Conservation (phyloP, 2,113 vertebrate genomes). For the Kryptolebias marmoratus region DNA sequence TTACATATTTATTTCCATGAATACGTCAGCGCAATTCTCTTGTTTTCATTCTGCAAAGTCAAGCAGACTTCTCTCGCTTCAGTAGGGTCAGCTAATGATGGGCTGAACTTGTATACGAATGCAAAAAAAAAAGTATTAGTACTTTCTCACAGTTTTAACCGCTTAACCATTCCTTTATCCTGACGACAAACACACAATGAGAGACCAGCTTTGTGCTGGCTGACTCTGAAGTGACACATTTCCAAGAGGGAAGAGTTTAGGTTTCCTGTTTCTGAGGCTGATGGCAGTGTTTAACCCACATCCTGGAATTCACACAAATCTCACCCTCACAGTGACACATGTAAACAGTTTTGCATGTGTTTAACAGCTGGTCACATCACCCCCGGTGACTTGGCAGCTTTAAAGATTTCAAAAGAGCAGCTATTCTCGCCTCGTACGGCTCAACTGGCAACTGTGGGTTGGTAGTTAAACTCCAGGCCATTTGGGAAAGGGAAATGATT, state of each 20-base stretch:
- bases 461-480: slow-evolving; percentile 59
- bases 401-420: slow-evolving; percentile 68
- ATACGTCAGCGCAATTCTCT: slow-evolving; percentile 44
- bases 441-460: slow-evolving; percentile 34
- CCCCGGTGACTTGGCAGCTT: slow-evolving; percentile 59
- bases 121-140: slow-evolving; percentile 37
- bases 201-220: slow-evolving; percentile 40
- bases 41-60: slow-evolving; percentile 47
- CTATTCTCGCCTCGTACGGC: slow-evolving; percentile 15
- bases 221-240: slow-evolving; percentile 47
- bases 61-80: slow-evolving; percentile 23
- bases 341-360: slow-evolving; percentile 64
- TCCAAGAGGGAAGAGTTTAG: slow-evolving; percentile 42
- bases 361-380: slow-evolving; percentile 64
- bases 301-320: slow-evolving; percentile 62
- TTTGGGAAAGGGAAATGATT: slow-evolving; percentile 44
- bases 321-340: slow-evolving; percentile 53
- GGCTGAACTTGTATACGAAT: slow-evolving; percentile 38
- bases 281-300: slow-evolving; percentile 50
- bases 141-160: slow-evolving; percentile 14
- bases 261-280: slow-evolving; percentile 62
- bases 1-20: slow-evolving; percentile 65
- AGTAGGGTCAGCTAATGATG: slow-evolving; percentile 34
- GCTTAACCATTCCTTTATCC: neutral
- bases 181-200: slow-evolving; percentile 4